These are phyloP conservation scores for Ceratoteleas bidentatus DNA, from an alignment of 1,140 invertebrate species.

Conservation along the genomic window DNA sequence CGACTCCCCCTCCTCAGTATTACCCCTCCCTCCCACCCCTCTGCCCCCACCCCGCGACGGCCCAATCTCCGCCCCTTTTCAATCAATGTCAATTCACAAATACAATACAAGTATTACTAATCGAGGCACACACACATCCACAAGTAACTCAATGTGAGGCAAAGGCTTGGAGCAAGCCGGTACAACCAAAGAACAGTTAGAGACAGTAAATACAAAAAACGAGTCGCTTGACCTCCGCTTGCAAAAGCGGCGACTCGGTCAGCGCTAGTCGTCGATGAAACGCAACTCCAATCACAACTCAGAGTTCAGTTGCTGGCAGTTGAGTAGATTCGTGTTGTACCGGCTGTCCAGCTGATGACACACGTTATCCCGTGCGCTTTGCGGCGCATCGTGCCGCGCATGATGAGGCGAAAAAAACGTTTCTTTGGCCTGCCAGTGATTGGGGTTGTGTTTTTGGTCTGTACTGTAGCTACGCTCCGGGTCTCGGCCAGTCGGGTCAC, in stretches of 20 bases:
- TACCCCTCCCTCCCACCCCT: too few species aligned
- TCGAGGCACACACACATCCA: slow-evolving; percentile 3
- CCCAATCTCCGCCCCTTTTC: too few species aligned
- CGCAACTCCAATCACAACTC: slow-evolving; percentile 80
- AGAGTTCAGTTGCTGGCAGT: slow-evolving; percentile 75
- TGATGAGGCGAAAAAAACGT: too few species aligned
- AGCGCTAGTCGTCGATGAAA: slow-evolving; percentile 43
- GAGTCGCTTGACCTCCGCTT: background rate
- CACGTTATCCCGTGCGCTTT: slow-evolving; percentile 35
- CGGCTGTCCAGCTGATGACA: slow-evolving; percentile 79
- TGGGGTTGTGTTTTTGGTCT: slow-evolving; percentile 81
- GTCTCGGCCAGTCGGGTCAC: slow-evolving; percentile 77
- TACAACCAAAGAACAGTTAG: slow-evolving; percentile 76
- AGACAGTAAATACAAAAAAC: slow-evolving; percentile 27
- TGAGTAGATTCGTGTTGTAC: slow-evolving; percentile 78
- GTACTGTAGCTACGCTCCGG: slow-evolving; percentile 79
- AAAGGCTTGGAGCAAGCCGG: slow-evolving; percentile 80
- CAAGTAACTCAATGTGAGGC: slow-evolving; percentile 51
- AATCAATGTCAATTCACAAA: background rate
- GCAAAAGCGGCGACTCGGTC: too few species aligned
- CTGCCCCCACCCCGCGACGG: too few species aligned
- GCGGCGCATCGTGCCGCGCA: too few species aligned
- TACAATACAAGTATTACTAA: background rate
- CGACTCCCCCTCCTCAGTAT: too few species aligned
- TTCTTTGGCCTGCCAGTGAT: slow-evolving; percentile 79